Base-by-base conservation (phyloP, 2,888 invertebrate species). In the Calliscelio sp. region DNA sequence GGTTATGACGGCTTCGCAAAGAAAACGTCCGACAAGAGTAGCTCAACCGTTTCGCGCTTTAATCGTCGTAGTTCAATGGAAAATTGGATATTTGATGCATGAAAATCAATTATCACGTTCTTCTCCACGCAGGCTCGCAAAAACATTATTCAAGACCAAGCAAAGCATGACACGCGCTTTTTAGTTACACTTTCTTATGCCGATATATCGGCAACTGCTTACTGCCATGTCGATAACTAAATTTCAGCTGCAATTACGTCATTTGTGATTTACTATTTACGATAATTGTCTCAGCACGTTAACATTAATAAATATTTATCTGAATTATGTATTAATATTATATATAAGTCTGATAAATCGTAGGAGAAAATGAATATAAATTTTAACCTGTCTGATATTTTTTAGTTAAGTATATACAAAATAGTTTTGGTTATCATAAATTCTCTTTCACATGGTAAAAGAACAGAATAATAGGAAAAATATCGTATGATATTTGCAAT, bases 31-130 rank as follows among this genome's bases (percentile, higher is more conserved):
- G 25, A 55, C n/a, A 66, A 73, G 53, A 77, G 75, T 49, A 46
- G 55, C 49, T 38, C 24, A 66, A 46, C 63, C 53, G 73, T 82
- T 59, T 77, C 55, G 28, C 77, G 73, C 57, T 71, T 78, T 78
- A 71, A 71, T 65, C 38, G 46, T 41, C 20, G 55, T 55, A 68
- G 68, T 71, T 70, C 59, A 49, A 73, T 49, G 73, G 79, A 41
- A 79, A 79, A 79, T 79, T 79, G 38, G 57, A 70, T 46, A 25
- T 32, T 35, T 28, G 80, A 49, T 35, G 82, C 73, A 49, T 74
- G 78, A 44, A 55, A 73, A 79, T 83, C 74, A 78, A 83, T 83
- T 83, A 73, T 41, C 66, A 44, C 49, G 73, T 73, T 66, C 35
- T 65, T 73, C 59, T 65, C 53, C 18, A 18, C 44, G 57, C 24